phyloP scores from a whole-genome alignment of 2,113 vertebrate species.

The Phalacrocorax carbo region DNA sequence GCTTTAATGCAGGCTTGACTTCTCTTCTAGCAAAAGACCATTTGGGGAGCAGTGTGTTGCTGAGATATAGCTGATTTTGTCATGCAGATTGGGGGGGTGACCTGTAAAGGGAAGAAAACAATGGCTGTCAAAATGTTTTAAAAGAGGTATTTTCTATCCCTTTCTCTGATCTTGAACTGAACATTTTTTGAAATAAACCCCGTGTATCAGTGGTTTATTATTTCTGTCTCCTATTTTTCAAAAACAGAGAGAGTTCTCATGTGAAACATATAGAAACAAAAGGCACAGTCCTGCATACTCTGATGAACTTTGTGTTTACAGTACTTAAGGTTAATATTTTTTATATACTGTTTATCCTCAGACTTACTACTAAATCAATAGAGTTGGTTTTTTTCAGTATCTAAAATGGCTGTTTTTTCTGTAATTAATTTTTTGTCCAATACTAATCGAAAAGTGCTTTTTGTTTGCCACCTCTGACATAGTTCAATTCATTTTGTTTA shows the following conservation, averaged over 20 bases:
- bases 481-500: neutral
- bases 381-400: neutral
- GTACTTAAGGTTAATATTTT: neutral
- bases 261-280: neutral
- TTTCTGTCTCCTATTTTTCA: neutral
- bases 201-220: neutral
- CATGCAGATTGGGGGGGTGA: neutral
- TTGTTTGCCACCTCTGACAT: neutral
- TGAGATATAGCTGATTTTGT: neutral
- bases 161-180: neutral
- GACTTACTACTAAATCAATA: neutral
- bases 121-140: neutral
- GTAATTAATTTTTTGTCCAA: neutral
- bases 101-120: neutral
- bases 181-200: neutral
- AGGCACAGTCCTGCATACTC: neutral
- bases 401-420: neutral
- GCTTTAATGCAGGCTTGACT: neutral
- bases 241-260: neutral
- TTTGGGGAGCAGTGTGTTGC: neutral
- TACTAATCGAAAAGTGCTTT: neutral
- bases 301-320: neutral
- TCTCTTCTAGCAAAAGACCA: neutral
- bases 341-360: neutral
- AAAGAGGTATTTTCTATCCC: neutral